Evolutionary conservation across 2,113 vertebrate species (phyloP), one percentile per base, ranked within the genome.

Genomic region (Carollia perspicillata): DNA sequence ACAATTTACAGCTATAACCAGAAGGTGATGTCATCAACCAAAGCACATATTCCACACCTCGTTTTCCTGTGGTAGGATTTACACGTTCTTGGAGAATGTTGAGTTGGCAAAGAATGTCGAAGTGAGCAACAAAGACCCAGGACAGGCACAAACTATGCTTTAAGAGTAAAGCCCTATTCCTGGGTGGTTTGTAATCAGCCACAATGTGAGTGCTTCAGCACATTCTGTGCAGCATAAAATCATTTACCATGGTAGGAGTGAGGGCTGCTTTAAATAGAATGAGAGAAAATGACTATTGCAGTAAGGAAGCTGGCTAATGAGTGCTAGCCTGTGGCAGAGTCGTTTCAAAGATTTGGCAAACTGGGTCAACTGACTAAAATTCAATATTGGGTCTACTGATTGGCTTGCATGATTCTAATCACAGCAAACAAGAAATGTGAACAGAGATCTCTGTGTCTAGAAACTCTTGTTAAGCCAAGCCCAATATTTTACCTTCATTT

Each of bases 11-110:
- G 80, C 83, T 93, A 86, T 97, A 96, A 77, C 95, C 95, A 96
- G 78, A 92, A 98, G 97, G 97, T 98, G 98, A 98, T 98, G 96
- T 98, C 98, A 98, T 97, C 97, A 97, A 11, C 42, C 8, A 0
- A 95, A 93, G 94, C 94, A 97, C 75, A 94, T 94, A 98, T 97
- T 97, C 96, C 88, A 97, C 98, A 96, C 97, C 90, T 98, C 96
- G 51, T 98, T 98, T 98, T 98, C 98, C 98, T 91, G 60, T 96
- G 93, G 96, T 97, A 95, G 96, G 93, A 98, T 98, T 98, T 98
- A 97, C 97, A 97, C 77, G 97, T 98, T 98, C 98, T 98, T 96
- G 74, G 93, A 97, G 97, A 98, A 98, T 93, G 96, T 95, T 94
- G 96, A 98, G 93, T 96, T 98, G 98, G 98, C 98, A 98, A 84